phyloP scores from a whole-genome alignment of 2,113 vertebrate genomes.

The human region DNA sequence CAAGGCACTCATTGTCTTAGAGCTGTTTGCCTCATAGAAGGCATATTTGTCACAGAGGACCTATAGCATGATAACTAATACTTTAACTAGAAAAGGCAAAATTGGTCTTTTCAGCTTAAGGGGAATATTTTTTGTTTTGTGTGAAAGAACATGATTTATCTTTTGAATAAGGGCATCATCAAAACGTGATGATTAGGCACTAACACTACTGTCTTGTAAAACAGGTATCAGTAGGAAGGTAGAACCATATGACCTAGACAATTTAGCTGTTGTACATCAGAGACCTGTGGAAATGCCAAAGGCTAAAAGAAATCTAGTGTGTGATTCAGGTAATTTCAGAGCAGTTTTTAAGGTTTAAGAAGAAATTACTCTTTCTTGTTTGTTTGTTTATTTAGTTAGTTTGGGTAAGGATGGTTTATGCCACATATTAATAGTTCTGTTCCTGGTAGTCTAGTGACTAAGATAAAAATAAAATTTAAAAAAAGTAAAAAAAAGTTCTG shows the following conservation, averaged over 20 bases:
- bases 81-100: neutral
- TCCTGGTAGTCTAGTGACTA: too few species aligned
- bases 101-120: neutral
- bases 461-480: too few species aligned
- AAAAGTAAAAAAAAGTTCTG: neutral
- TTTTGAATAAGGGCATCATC: neutral
- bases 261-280: neutral
- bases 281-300: neutral
- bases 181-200: neutral
- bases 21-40: neutral
- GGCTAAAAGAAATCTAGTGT: neutral
- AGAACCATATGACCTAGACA: neutral
- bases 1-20: neutral
- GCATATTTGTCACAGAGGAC: neutral
- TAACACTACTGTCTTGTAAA: neutral
- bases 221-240: neutral
- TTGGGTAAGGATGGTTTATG: neutral
- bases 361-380: neutral
- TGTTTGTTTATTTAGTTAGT: neutral
- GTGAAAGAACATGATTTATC: neutral
- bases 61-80: neutral
- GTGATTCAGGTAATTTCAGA: neutral
- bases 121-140: neutral
- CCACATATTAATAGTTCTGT: neutral
- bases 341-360: constrained; percentile 9